phyloP scores from a whole-genome alignment of 64 coral and sea anemone genomes.

The Stylophora pistillata region DNA sequence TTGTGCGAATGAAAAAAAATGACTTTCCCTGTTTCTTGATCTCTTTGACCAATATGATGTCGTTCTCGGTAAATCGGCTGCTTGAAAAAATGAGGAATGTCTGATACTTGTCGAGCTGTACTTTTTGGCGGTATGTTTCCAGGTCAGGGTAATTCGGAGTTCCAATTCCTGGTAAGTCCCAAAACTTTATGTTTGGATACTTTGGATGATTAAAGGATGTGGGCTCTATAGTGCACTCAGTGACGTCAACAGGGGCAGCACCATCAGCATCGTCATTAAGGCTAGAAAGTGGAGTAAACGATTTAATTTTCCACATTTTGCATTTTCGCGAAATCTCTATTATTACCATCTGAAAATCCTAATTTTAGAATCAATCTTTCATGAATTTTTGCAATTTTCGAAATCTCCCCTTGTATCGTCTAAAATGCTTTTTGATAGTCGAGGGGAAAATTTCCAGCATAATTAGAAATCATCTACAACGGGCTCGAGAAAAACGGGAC shows the following conservation, averaged over 20 bases:
- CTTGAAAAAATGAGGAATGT: conserved; percentile 40
- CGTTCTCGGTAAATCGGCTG: conserved; percentile 10
- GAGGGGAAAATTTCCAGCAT: too few species aligned
- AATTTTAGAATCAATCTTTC: too few species aligned
- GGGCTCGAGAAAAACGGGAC: too few species aligned
- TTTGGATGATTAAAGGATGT: conserved; percentile 1
- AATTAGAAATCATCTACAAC: too few species aligned
- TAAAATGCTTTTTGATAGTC: too few species aligned
- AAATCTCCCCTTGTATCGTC: too few species aligned
- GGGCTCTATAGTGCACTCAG: conserved; percentile 7
- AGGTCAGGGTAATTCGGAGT: conserved; percentile 51
- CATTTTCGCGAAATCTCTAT: too few species aligned
- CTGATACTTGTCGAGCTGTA: conserved; percentile 38
- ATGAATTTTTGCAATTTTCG: too few species aligned
- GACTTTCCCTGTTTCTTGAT: not conserved
- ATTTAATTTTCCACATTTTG: too few species aligned
- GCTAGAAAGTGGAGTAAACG: too few species aligned
- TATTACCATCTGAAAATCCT: too few species aligned
- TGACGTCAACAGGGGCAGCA: conserved; percentile 32
- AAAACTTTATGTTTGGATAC: conserved; percentile 54
- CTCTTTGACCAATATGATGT: conserved; percentile 17
- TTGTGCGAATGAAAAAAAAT: conserved; percentile 53
- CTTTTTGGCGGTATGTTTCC: conserved; percentile 8
- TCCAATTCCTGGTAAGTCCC: conserved; percentile 57
- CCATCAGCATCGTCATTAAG: conserved; percentile 18